Evolutionary conservation across 2,888 invertebrate species (phyloP).

Genomic region (Neoascia interrupta): DNA sequence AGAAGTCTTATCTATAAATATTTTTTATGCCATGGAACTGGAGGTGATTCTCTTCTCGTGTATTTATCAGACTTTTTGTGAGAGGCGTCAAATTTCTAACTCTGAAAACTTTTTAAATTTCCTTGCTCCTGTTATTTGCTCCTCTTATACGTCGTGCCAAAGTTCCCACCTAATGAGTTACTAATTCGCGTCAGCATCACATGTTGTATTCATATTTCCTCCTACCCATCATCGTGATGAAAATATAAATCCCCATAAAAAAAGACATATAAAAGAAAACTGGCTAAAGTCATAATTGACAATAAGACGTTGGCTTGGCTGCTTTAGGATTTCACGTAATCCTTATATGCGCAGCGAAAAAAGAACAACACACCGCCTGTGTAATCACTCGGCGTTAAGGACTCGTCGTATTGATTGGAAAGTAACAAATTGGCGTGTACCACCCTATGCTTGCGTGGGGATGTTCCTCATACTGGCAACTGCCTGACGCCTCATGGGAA

Average conservation of each 20-base stretch:
- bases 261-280: constrained; percentile 23
- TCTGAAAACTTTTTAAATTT: no score
- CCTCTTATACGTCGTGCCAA: neutral
- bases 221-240: constrained; percentile 4
- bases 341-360: constrained; percentile 20
- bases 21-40: no score
- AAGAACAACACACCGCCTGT: constrained; percentile 40
- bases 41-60: no score
- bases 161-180: neutral
- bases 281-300: constrained; percentile 55
- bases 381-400: constrained; percentile 61
- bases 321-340: constrained; percentile 62
- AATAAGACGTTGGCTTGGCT: constrained; percentile 53
- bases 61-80: no score
- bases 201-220: neutral
- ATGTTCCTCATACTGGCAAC: constrained; percentile 38
- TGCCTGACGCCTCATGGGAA: constrained; percentile 64
- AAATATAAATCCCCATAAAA: constrained; percentile 7
- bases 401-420: constrained; percentile 65
- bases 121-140: no score
- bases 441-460: constrained; percentile 25
- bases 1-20: no score
- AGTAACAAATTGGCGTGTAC: constrained; percentile 57
- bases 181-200: no score
- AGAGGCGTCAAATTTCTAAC: no score